Percentiles rank a stretch among this genome's conserved stretches.
Conservation (phyloP, 2,797 vertebrate genomes). For the Eupleurogrammus muticus region DNA sequence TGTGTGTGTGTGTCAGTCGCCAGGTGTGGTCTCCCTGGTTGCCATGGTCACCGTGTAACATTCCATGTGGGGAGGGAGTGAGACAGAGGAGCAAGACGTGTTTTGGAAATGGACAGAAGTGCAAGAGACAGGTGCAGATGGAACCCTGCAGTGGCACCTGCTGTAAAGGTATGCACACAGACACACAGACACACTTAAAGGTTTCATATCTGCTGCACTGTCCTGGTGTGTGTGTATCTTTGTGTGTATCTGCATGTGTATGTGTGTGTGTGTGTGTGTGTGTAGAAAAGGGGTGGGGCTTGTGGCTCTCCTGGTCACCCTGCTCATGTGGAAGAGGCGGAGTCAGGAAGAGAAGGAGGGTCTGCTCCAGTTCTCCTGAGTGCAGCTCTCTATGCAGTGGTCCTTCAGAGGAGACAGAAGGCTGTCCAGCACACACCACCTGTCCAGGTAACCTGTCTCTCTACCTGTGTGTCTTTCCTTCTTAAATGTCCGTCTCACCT, state of each 20-base stretch:
- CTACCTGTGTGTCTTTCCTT: neutral
- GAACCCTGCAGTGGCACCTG: slow-evolving; percentile 55
- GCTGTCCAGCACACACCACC: neutral
- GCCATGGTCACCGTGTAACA: slow-evolving; percentile 60
- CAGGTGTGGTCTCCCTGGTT: slow-evolving; percentile 61
- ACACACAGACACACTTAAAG: slow-evolving; percentile 20
- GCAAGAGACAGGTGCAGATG: slow-evolving; percentile 12
- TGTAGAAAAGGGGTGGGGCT: slow-evolving; percentile 49
- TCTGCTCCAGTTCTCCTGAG: slow-evolving; percentile 40
- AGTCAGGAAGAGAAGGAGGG: slow-evolving; percentile 41
- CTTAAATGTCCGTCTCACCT: neutral
- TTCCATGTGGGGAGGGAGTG: slow-evolving; percentile 62
- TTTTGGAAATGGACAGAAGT: slow-evolving; percentile 24
- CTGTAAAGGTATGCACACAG: slow-evolving; percentile 52
- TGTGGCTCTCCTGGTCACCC: slow-evolving; percentile 56
- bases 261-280: slow-evolving; percentile 27
- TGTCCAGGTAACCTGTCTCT: slow-evolving; percentile 59
- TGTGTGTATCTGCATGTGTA: slow-evolving; percentile 3
- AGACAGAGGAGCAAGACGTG: slow-evolving; percentile 55
- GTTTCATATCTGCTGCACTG: too few relatives aligned
- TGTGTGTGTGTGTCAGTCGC: slow-evolving; percentile 37
- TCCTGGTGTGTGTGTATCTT: too few relatives aligned
- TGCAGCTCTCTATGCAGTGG: slow-evolving; percentile 53
- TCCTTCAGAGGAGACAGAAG: slow-evolving; percentile 21
- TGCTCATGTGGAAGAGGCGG: slow-evolving; percentile 69